Percentiles rank a stretch among this genome's conserved stretches.
Conservation (phyloP, 35 echinoderm and acorn worm genomes). For the Apostichopus californicus region DNA sequence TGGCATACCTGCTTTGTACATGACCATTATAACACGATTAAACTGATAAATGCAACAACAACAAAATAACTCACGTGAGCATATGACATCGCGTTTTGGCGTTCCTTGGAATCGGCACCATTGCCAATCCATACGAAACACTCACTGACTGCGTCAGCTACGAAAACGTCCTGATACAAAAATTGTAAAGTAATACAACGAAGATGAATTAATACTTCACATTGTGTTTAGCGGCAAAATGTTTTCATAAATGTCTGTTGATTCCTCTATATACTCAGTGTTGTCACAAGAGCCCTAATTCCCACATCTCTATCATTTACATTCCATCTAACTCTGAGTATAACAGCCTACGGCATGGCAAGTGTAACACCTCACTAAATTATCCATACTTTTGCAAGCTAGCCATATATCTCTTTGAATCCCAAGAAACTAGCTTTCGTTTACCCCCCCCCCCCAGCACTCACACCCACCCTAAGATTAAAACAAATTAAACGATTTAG, state of each 20-base stretch:
- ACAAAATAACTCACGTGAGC: constrained; percentile 78
- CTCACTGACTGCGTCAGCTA: constrained; percentile 73
- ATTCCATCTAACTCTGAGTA: background rate
- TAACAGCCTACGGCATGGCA: background rate
- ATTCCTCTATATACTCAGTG: background rate
- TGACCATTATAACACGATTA: too few relatives aligned
- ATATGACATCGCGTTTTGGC: constrained; percentile 71
- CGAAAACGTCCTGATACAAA: constrained; percentile 73
- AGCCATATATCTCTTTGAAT: too few relatives aligned
- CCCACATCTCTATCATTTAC: background rate
- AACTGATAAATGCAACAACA: too few relatives aligned
- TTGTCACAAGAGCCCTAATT: background rate
- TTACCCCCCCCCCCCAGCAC: too few relatives aligned
- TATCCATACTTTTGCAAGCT: too few relatives aligned
- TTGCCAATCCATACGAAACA: constrained; percentile 84
- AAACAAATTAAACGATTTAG: too few relatives aligned
- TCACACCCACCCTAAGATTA: too few relatives aligned
- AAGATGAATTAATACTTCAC: background rate
- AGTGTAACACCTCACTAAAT: too few relatives aligned
- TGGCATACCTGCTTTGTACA: too few relatives aligned
- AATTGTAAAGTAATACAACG: background rate
- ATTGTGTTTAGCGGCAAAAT: background rate
- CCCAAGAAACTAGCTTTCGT: too few relatives aligned
- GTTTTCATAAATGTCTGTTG: background rate
- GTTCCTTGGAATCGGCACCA: constrained; percentile 73